Base-by-base conservation (phyloP, 2,113 vertebrate species). In the Psittacula cyanocephala region DNA sequence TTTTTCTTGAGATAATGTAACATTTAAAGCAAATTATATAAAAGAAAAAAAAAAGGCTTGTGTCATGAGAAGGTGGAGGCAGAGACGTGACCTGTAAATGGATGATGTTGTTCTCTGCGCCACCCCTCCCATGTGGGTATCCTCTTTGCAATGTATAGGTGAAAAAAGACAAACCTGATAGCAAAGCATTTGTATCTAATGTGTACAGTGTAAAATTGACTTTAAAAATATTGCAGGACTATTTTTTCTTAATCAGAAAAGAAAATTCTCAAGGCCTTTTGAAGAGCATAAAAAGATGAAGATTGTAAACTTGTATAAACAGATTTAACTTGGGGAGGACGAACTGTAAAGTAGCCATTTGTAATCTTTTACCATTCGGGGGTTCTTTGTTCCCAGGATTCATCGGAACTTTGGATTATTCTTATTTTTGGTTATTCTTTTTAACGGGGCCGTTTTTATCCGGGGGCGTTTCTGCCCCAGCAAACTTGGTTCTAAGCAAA, bases 221-320 rank as follows among this genome's bases (percentile, higher is more conserved):
- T 98, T 99, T 98, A 99, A 98, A 98, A 99, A 98, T 99, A 98
- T 98, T 98, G 98, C 98, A 97, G 98, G 98, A 98, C 98, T 99
- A 99, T 99, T 99, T 99, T 99, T 99, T 98, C 99, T 98, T 99
- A 99, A 99, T 99, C 98, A 98, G 99, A 99, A 98, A 97, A 97
- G 98, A 98, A 98, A 98, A 98, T 98, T 98, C 97, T 98, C 98
- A 98, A 98, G 98, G 98, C 98, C 98, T 98, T 98, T 98, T 98
- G 98, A 98, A 98, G 98, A 98, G 97, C 98, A 98, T 98, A 98
- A 98, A 98, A 98, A 98, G 97, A 98, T 96, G 97, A 98, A 98
- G 97, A 98, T 98, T 98, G 98, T 98, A 98, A 98, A 98, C 98
- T 98, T 98, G 98, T 98, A 98, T 98, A 98, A 98, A 98, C 97